Conservation (phyloP, 2,888 invertebrate species). For the Thumatha senex region DNA sequence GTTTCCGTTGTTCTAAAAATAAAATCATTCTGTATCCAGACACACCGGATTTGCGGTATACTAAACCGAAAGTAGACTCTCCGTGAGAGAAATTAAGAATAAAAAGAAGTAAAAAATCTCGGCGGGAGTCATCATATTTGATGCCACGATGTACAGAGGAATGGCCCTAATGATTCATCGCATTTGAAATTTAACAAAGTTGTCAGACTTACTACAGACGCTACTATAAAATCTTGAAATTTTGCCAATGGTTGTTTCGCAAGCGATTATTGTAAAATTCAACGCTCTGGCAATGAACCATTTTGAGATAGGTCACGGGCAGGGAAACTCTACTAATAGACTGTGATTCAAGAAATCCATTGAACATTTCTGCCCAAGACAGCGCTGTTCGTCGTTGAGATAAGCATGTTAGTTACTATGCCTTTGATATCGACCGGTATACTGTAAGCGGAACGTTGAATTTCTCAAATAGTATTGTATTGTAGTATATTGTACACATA, state of each 20-base stretch:
- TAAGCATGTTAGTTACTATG: constrained; percentile 51
- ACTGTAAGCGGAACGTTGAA: constrained; percentile 49
- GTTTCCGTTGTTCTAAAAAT: constrained; percentile 80
- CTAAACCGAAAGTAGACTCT: constrained; percentile 52
- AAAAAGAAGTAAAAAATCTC: constrained; percentile 48
- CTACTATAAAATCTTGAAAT: constrained; percentile 71
- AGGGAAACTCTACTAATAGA: constrained; percentile 52
- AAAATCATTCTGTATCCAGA: constrained; percentile 50
- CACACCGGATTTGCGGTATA: constrained; percentile 36
- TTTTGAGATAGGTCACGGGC: constrained; percentile 73
- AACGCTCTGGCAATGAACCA: constrained; percentile 73
- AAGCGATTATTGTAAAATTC: constrained; percentile 77
- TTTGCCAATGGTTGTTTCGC: constrained; percentile 79
- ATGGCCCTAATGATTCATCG: constrained; percentile 59
- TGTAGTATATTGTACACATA: constrained; percentile 30
- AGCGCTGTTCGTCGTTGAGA: constrained; percentile 43
- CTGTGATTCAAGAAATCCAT: constrained; percentile 20
- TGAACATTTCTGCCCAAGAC: constrained; percentile 19
- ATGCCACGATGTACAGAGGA: too few species aligned
- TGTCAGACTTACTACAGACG: constrained; percentile 80
- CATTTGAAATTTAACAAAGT: constrained; percentile 41
- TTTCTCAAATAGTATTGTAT: constrained; percentile 41
- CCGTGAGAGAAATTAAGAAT: constrained; percentile 40
- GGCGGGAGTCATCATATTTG: constrained; percentile 47
- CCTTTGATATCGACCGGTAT: constrained; percentile 49